These are phyloP conservation scores for Piaya cayana DNA, from an alignment of 2,113 vertebrate species.

Conservation along the genomic window DNA sequence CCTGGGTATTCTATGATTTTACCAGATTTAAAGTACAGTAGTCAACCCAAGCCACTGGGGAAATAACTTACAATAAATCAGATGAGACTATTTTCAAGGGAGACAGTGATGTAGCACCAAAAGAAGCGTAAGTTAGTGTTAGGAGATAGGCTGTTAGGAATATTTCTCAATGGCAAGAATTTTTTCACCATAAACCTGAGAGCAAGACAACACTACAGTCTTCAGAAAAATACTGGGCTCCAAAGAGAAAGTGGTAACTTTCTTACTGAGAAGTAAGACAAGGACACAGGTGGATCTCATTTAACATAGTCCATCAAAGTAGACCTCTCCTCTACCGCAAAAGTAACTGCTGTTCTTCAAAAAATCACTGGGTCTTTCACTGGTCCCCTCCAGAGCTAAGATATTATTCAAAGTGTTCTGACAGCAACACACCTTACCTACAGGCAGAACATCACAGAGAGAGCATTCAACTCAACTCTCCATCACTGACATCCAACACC, in stretches of 20 bases:
- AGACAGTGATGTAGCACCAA: neutral
- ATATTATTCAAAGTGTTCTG: neutral
- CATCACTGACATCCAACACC: accelerated
- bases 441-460: accelerated
- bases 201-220: neutral
- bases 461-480: neutral
- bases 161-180: neutral
- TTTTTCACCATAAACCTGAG: neutral
- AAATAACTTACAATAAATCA: conserved; percentile 29
- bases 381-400: neutral
- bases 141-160: neutral
- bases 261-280: neutral
- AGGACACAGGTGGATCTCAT: neutral
- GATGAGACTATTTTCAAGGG: neutral
- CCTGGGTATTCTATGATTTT: no score
- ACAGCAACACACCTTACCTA: neutral
- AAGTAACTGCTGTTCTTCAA: neutral
- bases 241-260: neutral
- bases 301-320: neutral
- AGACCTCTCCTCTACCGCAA: neutral
- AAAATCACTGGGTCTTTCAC: neutral
- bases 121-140: neutral
- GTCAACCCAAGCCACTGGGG: conserved; percentile 16
- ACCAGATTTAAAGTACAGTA: conserved; percentile 33
- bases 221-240: neutral